These are phyloP conservation scores for Anoura caudifer DNA, from an alignment of 2,113 vertebrate genomes.

Conservation along the genomic window DNA sequence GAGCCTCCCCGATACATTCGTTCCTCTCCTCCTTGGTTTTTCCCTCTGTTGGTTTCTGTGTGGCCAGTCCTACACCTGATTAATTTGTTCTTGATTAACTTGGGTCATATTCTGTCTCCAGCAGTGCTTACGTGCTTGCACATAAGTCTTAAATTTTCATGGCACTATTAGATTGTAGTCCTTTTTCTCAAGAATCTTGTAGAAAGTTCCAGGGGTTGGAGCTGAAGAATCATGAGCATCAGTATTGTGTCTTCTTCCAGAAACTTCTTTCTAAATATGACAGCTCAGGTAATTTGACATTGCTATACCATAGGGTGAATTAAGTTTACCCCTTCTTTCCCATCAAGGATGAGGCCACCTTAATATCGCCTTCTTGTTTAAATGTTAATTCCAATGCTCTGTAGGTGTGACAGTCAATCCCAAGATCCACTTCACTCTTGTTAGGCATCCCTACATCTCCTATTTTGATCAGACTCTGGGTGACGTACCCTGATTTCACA, in stretches of 20 bases:
- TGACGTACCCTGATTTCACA: background rate
- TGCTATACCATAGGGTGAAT: background rate
- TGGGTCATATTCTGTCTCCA: background rate
- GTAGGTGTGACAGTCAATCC: background rate
- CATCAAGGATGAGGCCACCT: background rate
- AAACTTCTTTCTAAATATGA: background rate
- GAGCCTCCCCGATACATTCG: background rate
- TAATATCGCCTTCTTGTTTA: background rate
- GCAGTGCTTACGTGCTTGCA: background rate
- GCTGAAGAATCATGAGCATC: background rate
- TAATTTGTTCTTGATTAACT: background rate
- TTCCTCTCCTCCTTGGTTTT: background rate
- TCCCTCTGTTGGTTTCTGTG: background rate
- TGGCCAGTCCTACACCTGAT: background rate
- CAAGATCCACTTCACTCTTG: background rate
- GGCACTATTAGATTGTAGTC: background rate
- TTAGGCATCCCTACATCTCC: background rate
- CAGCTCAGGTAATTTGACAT: background rate
- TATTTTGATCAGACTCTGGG: background rate
- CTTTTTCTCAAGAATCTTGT: background rate
- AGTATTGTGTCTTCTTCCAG: background rate
- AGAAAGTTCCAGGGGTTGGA: background rate
- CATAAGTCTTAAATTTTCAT: background rate
- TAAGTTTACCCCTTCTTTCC: background rate
- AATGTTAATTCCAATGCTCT: background rate